phyloP scores from a whole-genome alignment of 2,888 invertebrate genomes.

The Chironomus tentans region DNA sequence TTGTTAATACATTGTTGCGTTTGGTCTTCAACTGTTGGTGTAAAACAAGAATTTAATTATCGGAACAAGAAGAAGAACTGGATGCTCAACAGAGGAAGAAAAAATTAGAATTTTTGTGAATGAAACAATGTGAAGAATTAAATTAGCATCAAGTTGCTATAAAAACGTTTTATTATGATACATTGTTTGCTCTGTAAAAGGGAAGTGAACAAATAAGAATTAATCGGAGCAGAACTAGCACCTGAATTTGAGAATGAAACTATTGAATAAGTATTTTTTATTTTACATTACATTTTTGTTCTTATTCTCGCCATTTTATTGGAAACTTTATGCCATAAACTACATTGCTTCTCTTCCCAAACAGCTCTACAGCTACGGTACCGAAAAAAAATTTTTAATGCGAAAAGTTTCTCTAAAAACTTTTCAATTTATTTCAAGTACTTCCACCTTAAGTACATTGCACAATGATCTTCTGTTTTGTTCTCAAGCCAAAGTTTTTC shows the following conservation, averaged over 20 bases:
- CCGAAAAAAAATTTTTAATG: too few species aligned
- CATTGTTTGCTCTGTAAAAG: not conserved
- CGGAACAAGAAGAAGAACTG: not conserved
- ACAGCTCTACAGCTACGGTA: too few species aligned
- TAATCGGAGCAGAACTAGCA: slow-evolving; percentile 3
- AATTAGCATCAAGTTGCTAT: not conserved
- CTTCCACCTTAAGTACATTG: too few species aligned
- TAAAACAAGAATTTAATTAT: not conserved
- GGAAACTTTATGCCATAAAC: not conserved
- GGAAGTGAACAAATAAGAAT: not conserved
- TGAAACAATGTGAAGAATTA: not conserved
- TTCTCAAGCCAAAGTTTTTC: too few species aligned
- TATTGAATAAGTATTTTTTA: not conserved
- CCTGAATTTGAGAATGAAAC: not conserved
- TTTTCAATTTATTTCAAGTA: too few species aligned
- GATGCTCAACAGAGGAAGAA: not conserved
- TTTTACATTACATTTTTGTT: not conserved
- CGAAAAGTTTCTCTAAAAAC: too few species aligned
- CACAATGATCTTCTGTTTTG: too few species aligned
- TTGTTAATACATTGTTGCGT: too few species aligned
- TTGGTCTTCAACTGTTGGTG: too few species aligned
- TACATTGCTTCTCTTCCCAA: too few species aligned
- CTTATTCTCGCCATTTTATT: not conserved
- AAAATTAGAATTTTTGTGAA: not conserved
- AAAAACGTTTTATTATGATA: not conserved